Percentiles rank a stretch among this genome's conserved stretches.
Conservation (phyloP, 2,888 invertebrate genomes). For the Cepaea hortensis region DNA sequence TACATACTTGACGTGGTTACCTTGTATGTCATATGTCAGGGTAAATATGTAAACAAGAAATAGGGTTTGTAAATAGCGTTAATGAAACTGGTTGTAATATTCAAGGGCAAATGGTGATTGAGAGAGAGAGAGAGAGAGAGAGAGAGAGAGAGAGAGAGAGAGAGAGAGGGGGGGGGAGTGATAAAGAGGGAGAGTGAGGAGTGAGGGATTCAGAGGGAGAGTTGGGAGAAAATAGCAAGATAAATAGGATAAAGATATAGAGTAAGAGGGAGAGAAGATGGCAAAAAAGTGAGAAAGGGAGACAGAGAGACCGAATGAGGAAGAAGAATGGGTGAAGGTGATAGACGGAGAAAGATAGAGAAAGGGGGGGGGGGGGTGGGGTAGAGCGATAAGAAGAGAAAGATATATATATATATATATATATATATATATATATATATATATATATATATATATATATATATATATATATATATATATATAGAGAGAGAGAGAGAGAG, state of each 20-base stretch:
- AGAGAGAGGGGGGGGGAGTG: neutral
- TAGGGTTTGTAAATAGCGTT: neutral
- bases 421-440: too few species aligned
- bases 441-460: too few species aligned
- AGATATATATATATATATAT: too few species aligned
- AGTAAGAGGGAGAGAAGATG: constrained; percentile 11
- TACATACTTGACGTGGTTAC: too few species aligned
- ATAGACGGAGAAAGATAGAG: too few species aligned
- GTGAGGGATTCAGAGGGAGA: neutral
- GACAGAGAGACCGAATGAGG: neutral
- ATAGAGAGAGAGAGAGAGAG: too few species aligned
- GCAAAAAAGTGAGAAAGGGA: neutral
- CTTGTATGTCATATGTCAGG: neutral
- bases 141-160: too few species aligned
- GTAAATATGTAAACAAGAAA: neutral
- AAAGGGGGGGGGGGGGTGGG: neutral
- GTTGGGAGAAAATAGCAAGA: neutral
- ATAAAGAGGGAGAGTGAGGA: neutral
- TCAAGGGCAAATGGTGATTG: neutral
- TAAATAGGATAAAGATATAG: neutral
- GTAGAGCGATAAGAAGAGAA: too few species aligned
- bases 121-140: constrained; percentile 4
- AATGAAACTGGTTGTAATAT: neutral
- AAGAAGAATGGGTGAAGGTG: too few species aligned
- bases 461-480: too few species aligned